A percentile compares a stretch with the other conserved stretches of the same genome.
These are phyloP conservation scores for Telmatherina bonti DNA, from an alignment of 2,797 vertebrate genomes.

Conservation along the genomic window DNA sequence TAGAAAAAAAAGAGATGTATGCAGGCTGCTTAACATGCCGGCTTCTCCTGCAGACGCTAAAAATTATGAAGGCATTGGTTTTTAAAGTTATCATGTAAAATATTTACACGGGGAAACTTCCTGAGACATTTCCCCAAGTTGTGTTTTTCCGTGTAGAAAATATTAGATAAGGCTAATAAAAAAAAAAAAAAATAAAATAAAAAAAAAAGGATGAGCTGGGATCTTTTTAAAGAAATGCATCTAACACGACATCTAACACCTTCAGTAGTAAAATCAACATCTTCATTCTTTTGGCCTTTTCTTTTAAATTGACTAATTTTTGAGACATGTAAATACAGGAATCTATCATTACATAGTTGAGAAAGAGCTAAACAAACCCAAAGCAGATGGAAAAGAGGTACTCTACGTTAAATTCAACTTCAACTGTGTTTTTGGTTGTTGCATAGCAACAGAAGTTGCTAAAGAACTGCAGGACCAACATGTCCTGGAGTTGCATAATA, in stretches of 20 bases:
- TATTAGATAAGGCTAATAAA: constrained; percentile 23
- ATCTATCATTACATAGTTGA: constrained; percentile 10
- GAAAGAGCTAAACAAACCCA: not conserved
- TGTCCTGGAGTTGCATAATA: constrained; percentile 38
- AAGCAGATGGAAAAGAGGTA: not conserved
- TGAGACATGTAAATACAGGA: constrained; percentile 7
- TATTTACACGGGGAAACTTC: constrained; percentile 21
- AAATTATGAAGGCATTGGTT: constrained; percentile 20
- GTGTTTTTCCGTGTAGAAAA: constrained; percentile 38
- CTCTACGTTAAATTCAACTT: constrained; percentile 42
- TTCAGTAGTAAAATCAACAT: constrained; percentile 6
- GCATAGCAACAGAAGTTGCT: constrained; percentile 66
- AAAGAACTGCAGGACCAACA: constrained; percentile 32
- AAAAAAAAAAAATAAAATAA: constrained; percentile 25
- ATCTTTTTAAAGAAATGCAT: constrained; percentile 13
- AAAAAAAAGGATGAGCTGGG: constrained; percentile 32
- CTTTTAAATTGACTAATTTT: constrained; percentile 13
- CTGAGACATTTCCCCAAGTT: constrained; percentile 38
- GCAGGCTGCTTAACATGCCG: not conserved
- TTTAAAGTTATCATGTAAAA: constrained; percentile 40
- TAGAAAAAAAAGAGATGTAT: constrained; percentile 1
- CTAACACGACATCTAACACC: constrained; percentile 5
- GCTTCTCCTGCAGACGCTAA: constrained; percentile 14
- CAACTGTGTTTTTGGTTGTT: constrained; percentile 49
- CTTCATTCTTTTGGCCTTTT: constrained; percentile 9